These are phyloP conservation scores for Fopius arisanus DNA, from an alignment of 1,140 invertebrate species.

Conservation along the genomic window DNA sequence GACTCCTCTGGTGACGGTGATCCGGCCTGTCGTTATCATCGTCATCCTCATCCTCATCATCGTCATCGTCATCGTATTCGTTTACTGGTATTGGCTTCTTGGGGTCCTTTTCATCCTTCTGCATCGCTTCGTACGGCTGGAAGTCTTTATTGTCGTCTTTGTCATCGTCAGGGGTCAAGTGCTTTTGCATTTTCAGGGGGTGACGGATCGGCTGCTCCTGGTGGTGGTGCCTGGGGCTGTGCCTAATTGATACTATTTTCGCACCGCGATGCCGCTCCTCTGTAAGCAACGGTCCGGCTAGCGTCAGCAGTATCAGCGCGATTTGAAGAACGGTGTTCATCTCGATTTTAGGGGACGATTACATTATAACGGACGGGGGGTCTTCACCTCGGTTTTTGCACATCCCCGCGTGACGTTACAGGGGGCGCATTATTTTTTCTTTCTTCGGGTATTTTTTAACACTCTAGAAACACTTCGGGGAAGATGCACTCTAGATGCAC, in stretches of 20 bases:
- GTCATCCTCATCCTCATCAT: constrained; percentile 23
- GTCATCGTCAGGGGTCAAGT: neutral
- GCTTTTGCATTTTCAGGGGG: constrained; percentile 12
- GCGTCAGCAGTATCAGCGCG: constrained; percentile 17
- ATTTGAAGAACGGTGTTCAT: constrained; percentile 27
- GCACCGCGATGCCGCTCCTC: constrained; percentile 26
- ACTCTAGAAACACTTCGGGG: too few relatives aligned
- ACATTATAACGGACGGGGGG: constrained; percentile 28
- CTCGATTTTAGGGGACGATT: constrained; percentile 20
- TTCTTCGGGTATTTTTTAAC: too few relatives aligned
- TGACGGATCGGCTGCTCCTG: constrained; percentile 22
- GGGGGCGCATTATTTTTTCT: too few relatives aligned
- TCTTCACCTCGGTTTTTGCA: neutral
- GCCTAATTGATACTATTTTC: neutral
- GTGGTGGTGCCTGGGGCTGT: constrained; percentile 26
- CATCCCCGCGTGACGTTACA: too few relatives aligned
- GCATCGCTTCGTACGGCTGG: neutral
- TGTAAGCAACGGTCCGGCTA: constrained; percentile 24
- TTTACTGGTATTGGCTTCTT: constrained; percentile 5
- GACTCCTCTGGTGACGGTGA: neutral
- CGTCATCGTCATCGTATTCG: constrained; percentile 24
- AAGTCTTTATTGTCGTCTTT: neutral
- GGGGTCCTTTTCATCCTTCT: neutral
- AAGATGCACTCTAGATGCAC: too few relatives aligned
- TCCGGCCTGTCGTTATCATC: too few relatives aligned